Evolutionary conservation across 2,113 vertebrate genomes (phyloP).

Genomic region (Pontoporia blainvillei): DNA sequence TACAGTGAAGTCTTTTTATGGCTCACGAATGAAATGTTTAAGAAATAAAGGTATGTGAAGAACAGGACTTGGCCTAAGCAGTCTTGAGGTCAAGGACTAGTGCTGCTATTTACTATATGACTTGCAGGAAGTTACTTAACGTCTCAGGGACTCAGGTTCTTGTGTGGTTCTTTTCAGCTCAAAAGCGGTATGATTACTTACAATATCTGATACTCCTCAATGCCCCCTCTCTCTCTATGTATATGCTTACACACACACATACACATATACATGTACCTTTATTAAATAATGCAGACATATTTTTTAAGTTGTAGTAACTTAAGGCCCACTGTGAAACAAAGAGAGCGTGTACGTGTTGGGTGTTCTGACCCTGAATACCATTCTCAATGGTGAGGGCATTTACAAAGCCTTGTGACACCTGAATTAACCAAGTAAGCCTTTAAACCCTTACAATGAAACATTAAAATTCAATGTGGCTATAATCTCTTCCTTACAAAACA

Average conservation of each 20-base stretch:
- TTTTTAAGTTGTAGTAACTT: slow-evolving; percentile 6
- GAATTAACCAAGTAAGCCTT: slow-evolving; percentile 72
- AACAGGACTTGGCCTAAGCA: not conserved
- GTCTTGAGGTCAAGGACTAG: not conserved
- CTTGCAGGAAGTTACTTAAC: not conserved
- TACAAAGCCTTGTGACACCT: slow-evolving; percentile 55
- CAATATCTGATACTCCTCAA: not conserved
- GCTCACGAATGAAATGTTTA: slow-evolving; percentile 42
- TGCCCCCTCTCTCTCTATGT: fast-evolving
- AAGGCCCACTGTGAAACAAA: slow-evolving; percentile 44
- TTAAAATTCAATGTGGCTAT: slow-evolving; percentile 73
- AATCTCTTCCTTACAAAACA: slow-evolving; percentile 72
- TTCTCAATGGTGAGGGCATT: slow-evolving; percentile 49
- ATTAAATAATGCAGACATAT: slow-evolving; percentile 12
- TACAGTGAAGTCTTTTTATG: slow-evolving; percentile 28
- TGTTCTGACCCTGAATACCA: not conserved
- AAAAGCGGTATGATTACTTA: slow-evolving; percentile 26
- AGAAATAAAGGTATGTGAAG: slow-evolving; percentile 45
- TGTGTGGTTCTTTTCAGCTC: not conserved
- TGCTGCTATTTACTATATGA: not conserved
- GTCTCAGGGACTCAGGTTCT: slow-evolving; percentile 4
- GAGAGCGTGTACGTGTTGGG: not conserved
- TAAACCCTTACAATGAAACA: slow-evolving; percentile 70
- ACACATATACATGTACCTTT: not conserved
- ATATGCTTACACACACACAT: not conserved